Evolutionary conservation across 2,113 vertebrate species (phyloP).

Genomic region (Syngnathus typhle): DNA sequence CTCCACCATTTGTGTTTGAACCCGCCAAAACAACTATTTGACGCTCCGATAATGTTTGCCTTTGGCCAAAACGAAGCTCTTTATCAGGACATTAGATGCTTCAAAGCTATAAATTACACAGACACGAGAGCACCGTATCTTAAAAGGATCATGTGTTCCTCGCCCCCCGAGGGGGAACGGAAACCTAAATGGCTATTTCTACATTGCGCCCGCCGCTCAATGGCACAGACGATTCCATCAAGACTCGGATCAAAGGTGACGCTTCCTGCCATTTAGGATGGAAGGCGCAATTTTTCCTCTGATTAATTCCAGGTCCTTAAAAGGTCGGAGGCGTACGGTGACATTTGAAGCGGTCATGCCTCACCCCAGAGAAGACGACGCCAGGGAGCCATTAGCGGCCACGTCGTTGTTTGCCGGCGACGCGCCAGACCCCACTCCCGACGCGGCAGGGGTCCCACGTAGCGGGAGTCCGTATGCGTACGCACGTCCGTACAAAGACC

Average conservation of each 20-base stretch:
- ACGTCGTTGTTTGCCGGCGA: slow-evolving; percentile 14
- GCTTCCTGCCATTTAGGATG: slow-evolving; percentile 50
- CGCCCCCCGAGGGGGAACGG: neutral
- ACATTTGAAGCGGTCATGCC: slow-evolving; percentile 62
- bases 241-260: slow-evolving; percentile 44
- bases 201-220: slow-evolving; percentile 5
- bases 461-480: slow-evolving; percentile 2
- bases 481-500: slow-evolving; percentile 29
- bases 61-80: neutral
- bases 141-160: neutral
- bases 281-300: slow-evolving; percentile 36
- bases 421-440: slow-evolving; percentile 30
- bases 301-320: slow-evolving; percentile 63
- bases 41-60: neutral
- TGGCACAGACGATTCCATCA: slow-evolving; percentile 25
- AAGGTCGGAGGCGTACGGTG: slow-evolving; percentile 60
- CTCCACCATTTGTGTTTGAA: too few species aligned
- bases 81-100: neutral
- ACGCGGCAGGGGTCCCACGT: slow-evolving; percentile 25
- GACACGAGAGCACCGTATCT: neutral
- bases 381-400: slow-evolving; percentile 40
- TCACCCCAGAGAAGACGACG: slow-evolving; percentile 32
- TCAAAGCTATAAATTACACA: neutral
- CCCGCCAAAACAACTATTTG: neutral
- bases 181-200: neutral